A percentile compares a stretch with the other conserved stretches of the same genome.
Evolutionary conservation across 2,888 invertebrate species (phyloP).

Genomic region (Drosophila fungiperda): DNA sequence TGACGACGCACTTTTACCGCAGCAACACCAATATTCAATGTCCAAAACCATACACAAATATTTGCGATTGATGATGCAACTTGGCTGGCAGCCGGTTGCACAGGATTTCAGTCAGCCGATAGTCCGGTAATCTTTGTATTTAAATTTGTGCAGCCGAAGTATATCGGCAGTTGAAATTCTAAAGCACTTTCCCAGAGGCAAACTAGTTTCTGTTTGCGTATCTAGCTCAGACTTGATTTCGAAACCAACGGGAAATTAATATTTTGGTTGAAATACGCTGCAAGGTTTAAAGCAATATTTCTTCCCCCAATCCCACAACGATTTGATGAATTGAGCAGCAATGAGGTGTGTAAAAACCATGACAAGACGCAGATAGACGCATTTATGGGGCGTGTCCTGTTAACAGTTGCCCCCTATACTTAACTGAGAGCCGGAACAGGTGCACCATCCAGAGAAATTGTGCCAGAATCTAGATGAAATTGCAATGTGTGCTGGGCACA

Average conservation of each 20-base stretch:
- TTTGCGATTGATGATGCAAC: conserved; percentile 45
- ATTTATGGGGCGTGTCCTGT: conserved; percentile 31
- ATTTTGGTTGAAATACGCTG: not conserved
- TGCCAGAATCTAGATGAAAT: conserved; percentile 48
- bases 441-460: conserved; percentile 47
- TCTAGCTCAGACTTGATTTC: conserved; percentile 38
- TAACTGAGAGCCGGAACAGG: conserved; percentile 31
- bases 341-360: conserved; percentile 13
- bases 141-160: not conserved
- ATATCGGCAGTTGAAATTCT: conserved; percentile 21
- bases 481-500: conserved; percentile 38
- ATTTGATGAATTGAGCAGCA: not conserved
- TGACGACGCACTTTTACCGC: conserved; percentile 66
- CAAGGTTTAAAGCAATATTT: conserved; percentile 17
- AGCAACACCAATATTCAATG: conserved; percentile 26
- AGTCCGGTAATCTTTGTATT: conserved; percentile 5
- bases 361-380: conserved; percentile 14
- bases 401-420: conserved; percentile 18
- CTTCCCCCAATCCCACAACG: not conserved
- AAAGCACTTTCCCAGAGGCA: conserved; percentile 61
- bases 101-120: conserved; percentile 30
- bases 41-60: not conserved
- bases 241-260: not conserved
- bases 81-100: conserved; percentile 56
- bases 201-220: conserved; percentile 29